Conservation (phyloP, 1,140 invertebrate genomes). For the Contarinia nasturtii region DNA sequence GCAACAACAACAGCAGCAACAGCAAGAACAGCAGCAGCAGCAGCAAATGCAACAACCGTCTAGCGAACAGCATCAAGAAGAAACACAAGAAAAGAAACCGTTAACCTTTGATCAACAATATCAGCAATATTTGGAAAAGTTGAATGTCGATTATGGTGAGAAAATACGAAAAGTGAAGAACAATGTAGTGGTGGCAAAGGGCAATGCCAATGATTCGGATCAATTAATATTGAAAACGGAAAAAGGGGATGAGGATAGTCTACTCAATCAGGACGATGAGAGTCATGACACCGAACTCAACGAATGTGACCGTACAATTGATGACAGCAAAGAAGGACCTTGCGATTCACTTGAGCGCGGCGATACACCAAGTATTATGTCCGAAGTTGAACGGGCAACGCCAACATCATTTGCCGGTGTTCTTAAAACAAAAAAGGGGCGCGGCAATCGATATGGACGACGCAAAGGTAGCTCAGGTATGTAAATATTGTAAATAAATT, state of each 20-base stretch:
- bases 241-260: background rate
- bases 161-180: constrained; percentile 27
- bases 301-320: background rate
- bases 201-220: background rate
- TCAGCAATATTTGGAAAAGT: constrained; percentile 19
- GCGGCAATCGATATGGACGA: constrained; percentile 29
- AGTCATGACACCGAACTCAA: constrained; percentile 3
- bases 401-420: background rate
- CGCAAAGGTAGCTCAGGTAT: constrained; percentile 40
- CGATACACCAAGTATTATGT: constrained; percentile 3
- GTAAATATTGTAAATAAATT: background rate
- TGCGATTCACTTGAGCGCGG: constrained; percentile 1
- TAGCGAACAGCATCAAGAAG: constrained; percentile 13
- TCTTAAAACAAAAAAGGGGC: constrained; percentile 8
- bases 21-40: no score
- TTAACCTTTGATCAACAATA: constrained; percentile 19
- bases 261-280: background rate
- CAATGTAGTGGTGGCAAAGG: background rate
- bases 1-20: no score
- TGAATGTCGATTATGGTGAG: constrained; percentile 22
- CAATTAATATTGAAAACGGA: background rate
- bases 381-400: constrained; percentile 2
- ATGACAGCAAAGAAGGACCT: background rate
- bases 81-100: constrained; percentile 6
- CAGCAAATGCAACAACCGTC: no score